These are phyloP conservation scores for Phengaris alcon DNA, from an alignment of 2,888 invertebrate genomes.

Conservation along the genomic window DNA sequence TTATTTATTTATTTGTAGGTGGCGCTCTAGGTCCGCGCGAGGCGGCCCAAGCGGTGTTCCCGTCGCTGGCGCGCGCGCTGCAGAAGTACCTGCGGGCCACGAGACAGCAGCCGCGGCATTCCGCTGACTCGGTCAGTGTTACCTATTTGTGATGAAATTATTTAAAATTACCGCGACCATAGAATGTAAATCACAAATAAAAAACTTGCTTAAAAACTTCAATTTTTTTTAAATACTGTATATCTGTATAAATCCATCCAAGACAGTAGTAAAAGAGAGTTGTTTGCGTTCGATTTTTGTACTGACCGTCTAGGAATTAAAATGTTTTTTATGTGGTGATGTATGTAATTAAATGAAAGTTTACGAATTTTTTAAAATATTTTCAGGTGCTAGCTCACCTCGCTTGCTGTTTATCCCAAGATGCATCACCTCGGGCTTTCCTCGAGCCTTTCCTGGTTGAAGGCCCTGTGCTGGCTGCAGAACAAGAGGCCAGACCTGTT, in stretches of 20 bases:
- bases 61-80: conserved; percentile 95
- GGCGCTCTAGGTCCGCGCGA: conserved; percentile 96
- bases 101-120: conserved; percentile 96
- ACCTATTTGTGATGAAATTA: no score
- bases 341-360: neutral
- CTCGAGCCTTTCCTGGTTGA: conserved; percentile 94
- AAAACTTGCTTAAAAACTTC: no score
- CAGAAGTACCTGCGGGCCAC: conserved; percentile 98
- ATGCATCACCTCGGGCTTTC: conserved; percentile 96
- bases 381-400: conserved; percentile 88
- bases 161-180: no score
- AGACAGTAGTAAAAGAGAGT: no score
- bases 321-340: neutral
- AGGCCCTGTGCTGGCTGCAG: conserved; percentile 90
- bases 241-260: no score
- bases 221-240: no score
- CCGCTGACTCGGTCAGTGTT: conserved; percentile 87
- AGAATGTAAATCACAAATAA: no score
- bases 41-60: conserved; percentile 98
- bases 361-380: conserved; percentile 9
- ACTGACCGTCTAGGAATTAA: no score
- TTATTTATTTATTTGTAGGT: conserved; percentile 51
- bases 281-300: no score
- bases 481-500: conserved; percentile 88
- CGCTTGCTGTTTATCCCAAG: conserved; percentile 94